A percentile compares a stretch with the other conserved stretches of the same genome.
phyloP scores from a whole-genome alignment of 2,797 vertebrate genomes.

The Epinephelus malabaricus region DNA sequence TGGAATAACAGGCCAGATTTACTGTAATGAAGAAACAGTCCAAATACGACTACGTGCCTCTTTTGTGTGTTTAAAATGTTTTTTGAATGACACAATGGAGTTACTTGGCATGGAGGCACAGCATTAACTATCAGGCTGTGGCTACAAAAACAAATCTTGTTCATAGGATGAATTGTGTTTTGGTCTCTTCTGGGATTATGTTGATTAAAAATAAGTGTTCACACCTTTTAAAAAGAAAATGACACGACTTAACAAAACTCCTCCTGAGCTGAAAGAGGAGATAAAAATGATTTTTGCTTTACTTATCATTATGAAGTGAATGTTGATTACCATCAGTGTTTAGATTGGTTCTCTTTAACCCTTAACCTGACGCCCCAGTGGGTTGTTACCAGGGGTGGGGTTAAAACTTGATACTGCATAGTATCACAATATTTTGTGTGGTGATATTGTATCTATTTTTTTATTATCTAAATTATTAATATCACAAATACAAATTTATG shows the following conservation, averaged over 20 bases:
- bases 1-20: not conserved
- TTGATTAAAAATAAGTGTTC: slow-evolving; percentile 12
- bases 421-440: too few species aligned
- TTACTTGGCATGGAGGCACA: not conserved
- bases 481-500: too few species aligned
- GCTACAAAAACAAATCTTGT: slow-evolving; percentile 3
- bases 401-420: too few species aligned
- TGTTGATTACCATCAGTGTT: too few species aligned
- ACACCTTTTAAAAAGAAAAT: not conserved
- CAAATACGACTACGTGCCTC: not conserved
- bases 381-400: too few species aligned
- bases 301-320: too few species aligned
- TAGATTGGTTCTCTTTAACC: too few species aligned
- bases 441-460: too few species aligned
- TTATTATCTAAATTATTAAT: too few species aligned
- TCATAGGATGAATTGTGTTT: slow-evolving; percentile 9
- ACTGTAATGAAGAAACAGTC: not conserved
- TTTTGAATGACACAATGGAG: not conserved
- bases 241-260: not conserved
- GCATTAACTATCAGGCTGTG: not conserved
- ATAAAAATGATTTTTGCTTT: too few species aligned
- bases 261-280: not conserved
- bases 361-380: too few species aligned
- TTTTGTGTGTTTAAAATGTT: slow-evolving; percentile 9
- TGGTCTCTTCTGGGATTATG: slow-evolving; percentile 1